Conservation (phyloP, 2,113 vertebrate species). For the Malurus elegans region DNA sequence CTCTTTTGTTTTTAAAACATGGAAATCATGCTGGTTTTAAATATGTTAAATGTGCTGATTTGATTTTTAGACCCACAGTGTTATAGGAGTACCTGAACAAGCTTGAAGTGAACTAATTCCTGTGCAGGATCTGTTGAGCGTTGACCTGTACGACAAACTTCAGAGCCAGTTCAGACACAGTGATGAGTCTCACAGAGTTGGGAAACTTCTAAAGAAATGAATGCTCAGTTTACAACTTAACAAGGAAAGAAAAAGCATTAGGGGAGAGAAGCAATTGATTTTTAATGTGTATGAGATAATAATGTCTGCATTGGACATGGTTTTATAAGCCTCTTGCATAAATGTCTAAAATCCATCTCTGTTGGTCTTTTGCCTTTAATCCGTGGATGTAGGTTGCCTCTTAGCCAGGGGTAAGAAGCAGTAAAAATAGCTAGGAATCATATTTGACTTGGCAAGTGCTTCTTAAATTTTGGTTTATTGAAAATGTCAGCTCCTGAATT, state of each 20-base stretch:
- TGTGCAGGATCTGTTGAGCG: background rate
- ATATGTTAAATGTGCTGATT: background rate
- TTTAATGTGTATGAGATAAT: background rate
- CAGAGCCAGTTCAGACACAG: background rate
- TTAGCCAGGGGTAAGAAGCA: slow-evolving; percentile 27
- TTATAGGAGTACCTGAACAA: background rate
- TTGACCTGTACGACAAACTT: background rate
- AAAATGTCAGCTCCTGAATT: background rate
- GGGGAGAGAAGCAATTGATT: background rate
- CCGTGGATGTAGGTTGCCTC: background rate
- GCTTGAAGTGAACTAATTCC: background rate
- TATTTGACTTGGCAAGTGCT: background rate
- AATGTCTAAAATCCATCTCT: background rate
- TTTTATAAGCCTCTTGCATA: slow-evolving; percentile 9
- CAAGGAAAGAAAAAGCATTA: background rate
- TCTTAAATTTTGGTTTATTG: slow-evolving; percentile 20
- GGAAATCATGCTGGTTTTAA: background rate
- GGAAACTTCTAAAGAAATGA: background rate
- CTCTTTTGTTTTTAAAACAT: background rate
- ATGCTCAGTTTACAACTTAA: background rate
- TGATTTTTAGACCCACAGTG: background rate
- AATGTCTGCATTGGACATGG: background rate
- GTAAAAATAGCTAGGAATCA: slow-evolving; percentile 33
- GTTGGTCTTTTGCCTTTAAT: background rate
- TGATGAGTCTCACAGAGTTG: background rate